phyloP scores from a whole-genome alignment of 2,888 invertebrate genomes.

The Homarus gammarus region DNA sequence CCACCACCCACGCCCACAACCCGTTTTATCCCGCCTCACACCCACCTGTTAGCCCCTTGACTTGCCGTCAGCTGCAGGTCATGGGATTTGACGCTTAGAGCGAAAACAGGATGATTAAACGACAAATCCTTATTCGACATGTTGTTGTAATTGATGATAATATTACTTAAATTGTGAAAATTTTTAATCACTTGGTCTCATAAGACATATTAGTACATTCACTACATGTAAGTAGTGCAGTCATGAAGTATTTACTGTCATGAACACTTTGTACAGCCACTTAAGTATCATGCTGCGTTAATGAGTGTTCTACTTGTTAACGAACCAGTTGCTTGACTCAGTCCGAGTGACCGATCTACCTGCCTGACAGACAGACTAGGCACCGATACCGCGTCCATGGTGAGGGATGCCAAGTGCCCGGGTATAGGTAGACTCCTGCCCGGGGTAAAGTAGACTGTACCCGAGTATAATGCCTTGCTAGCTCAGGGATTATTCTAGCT shows the following conservation, averaged over 20 bases:
- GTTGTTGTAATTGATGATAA: too few species aligned
- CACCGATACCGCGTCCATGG: constrained; percentile 64
- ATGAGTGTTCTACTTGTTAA: constrained; percentile 24
- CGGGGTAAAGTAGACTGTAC: constrained; percentile 69
- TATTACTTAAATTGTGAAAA: neutral
- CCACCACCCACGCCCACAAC: constrained; percentile 55
- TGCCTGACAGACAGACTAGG: constrained; percentile 60
- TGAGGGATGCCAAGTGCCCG: constrained; percentile 73
- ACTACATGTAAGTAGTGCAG: neutral
- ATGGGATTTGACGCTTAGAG: constrained; percentile 31
- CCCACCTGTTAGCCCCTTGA: constrained; percentile 41
- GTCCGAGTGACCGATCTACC: constrained; percentile 29
- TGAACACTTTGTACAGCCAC: neutral
- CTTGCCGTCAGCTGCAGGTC: constrained; percentile 48
- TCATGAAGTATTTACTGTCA: neutral
- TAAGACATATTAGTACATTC: neutral
- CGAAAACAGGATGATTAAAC: constrained; percentile 41
- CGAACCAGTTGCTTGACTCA: constrained; percentile 49
- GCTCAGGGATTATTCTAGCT: constrained; percentile 9
- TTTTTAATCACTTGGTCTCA: neutral
- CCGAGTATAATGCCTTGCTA: constrained; percentile 67
- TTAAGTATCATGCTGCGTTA: constrained; percentile 11
- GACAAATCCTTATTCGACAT: neutral
- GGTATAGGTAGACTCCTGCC: constrained; percentile 72
- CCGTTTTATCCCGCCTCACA: constrained; percentile 40